Base-by-base conservation (phyloP, 2,113 vertebrate genomes). In the Atrichornis clamosus region DNA sequence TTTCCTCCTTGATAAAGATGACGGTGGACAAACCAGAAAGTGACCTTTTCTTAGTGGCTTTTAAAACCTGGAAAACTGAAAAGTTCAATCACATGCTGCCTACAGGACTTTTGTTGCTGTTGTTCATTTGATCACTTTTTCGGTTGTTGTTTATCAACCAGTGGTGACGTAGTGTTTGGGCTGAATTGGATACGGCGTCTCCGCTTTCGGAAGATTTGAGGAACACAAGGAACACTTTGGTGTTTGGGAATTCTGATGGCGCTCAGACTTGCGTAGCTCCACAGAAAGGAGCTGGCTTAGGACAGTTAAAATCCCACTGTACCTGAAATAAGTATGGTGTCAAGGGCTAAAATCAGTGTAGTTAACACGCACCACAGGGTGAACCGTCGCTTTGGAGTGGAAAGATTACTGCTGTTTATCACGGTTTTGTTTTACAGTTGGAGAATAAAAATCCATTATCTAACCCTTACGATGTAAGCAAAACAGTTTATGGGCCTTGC, bases 271-370 rank as follows among this genome's bases (percentile, higher is more conserved):
- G 75, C 55, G 32, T 95, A 73, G 92, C 90, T 95, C 67, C 87
- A 69, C 92, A 80, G 86, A 11, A 92, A 59, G 84, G 93, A 76
- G 60, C 95, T 97, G 97, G 82, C 90, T 94, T 95, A 95, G 83
- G 78, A 94, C 90, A 92, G 91, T 93, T 96, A 82, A 78, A 95
- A 91, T 95, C 75, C 81, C 93, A 53, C 85, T 81, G 87, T 90
- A 82, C 91, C 80, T 95, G 94, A 82, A 96, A 74, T 46, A 79
- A 97, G 80, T 93, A 15, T 83, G 56, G 86, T 97, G 91, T 92
- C 96, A 98, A 98, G 98, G 97, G 98, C 98, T 98, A 97, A 96
- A 97, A 91, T 96, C 94, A 97, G 97, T 87, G 73, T 95, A 94
- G 90, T 92, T 91, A 58, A 89, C 30, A 59, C 1, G 24, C 94